A percentile compares a stretch with the other conserved stretches of the same genome.
Conservation (phyloP, 2,797 vertebrate species). For the Catostomus latipinnis region DNA sequence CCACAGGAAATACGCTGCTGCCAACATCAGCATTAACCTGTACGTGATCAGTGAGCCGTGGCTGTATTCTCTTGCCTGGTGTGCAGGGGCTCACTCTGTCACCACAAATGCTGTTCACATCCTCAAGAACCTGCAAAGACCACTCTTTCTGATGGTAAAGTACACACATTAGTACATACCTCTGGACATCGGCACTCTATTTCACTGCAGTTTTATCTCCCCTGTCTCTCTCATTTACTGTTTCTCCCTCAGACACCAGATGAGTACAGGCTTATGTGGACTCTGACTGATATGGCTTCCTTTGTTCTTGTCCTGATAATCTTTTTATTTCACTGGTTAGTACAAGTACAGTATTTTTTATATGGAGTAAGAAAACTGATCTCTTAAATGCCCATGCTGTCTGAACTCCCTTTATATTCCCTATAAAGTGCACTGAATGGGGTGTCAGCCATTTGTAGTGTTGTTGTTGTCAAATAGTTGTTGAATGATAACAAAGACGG, state of each 20-base stretch:
- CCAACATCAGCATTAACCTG: slow-evolving; percentile 88
- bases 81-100: slow-evolving; percentile 84
- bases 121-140: slow-evolving; percentile 76
- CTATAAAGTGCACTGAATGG: too few species aligned
- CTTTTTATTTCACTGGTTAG: slow-evolving; percentile 88
- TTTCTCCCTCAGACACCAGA: slow-evolving; percentile 77
- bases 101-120: slow-evolving; percentile 83
- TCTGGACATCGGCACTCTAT: not conserved
- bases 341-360: slow-evolving; percentile 9
- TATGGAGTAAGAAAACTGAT: not conserved
- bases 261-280: slow-evolving; percentile 85
- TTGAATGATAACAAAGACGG: too few species aligned
- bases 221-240: not conserved
- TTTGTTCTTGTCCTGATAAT: slow-evolving; percentile 76
- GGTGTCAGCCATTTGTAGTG: too few species aligned
- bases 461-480: too few species aligned
- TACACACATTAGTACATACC: not conserved
- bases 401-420: too few species aligned
- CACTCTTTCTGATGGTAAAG: slow-evolving; percentile 90
- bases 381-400: too few species aligned
- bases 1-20: slow-evolving; percentile 76
- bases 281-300: slow-evolving; percentile 81
- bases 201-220: not conserved
- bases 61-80: slow-evolving; percentile 93
- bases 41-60: slow-evolving; percentile 88